Evolutionary conservation across 2,797 vertebrate genomes (phyloP).

Genomic region (Hozukius guyotensis): DNA sequence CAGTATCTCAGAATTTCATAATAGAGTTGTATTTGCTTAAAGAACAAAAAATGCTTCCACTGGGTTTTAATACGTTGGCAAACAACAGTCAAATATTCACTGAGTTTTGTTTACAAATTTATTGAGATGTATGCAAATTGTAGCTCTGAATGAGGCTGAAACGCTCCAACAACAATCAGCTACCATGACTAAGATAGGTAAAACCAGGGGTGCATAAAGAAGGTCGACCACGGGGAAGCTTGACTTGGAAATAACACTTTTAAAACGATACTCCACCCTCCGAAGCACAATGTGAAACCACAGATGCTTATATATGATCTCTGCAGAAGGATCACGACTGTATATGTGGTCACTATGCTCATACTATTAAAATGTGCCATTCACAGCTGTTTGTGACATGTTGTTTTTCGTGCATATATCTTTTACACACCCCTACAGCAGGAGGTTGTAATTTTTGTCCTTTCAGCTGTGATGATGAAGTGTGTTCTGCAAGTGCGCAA

Average conservation of each 20-base stretch:
- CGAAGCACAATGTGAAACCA: conserved; percentile 43
- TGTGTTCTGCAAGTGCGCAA: background rate
- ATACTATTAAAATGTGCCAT: conserved; percentile 59
- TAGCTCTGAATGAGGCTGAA: conserved; percentile 6
- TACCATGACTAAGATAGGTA: background rate
- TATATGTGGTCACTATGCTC: conserved; percentile 67
- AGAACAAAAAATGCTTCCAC: background rate
- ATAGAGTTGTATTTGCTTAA: background rate
- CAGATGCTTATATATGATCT: conserved; percentile 53
- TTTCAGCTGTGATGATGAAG: background rate
- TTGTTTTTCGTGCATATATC: background rate
- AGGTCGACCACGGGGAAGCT: conserved; percentile 1
- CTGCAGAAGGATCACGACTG: conserved; percentile 55
- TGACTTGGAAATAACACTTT: conserved; percentile 5
- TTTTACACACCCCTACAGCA: background rate
- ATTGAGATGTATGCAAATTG: conserved; percentile 18
- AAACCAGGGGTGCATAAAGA: conserved; percentile 1
- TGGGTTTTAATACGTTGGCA: background rate
- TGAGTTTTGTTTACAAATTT: conserved; percentile 3
- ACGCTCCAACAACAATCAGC: conserved; percentile 9
- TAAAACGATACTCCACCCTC: conserved; percentile 11
- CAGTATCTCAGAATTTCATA: background rate
- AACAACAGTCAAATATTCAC: background rate
- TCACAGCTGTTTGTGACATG: conserved; percentile 49
- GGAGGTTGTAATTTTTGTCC: background rate